A percentile compares a stretch with the other conserved stretches of the same genome.
These are phyloP conservation scores for Arge pagana DNA, from an alignment of 2,888 invertebrate genomes.

Conservation along the genomic window DNA sequence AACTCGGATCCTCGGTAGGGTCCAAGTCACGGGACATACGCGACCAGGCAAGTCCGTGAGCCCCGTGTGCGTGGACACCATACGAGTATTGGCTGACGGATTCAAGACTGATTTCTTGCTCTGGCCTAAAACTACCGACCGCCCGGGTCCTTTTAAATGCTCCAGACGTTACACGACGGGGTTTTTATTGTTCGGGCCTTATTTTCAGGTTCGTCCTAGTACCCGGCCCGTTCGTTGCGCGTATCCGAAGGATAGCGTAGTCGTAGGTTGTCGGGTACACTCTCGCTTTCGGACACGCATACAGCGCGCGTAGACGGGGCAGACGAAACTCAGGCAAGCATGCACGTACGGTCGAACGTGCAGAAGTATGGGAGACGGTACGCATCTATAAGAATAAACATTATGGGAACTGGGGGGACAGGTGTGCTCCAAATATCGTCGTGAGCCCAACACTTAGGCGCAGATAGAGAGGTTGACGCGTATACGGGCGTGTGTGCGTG, in stretches of 20 bases:
- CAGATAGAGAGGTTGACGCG: background rate
- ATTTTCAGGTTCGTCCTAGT: conserved; percentile 44
- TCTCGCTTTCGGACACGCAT: conserved; percentile 18
- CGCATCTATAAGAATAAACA: conserved; percentile 12
- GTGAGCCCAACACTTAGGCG: conserved; percentile 30
- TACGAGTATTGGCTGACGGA: background rate
- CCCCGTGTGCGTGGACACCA: background rate
- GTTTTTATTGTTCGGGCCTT: conserved; percentile 48
- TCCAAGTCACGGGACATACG: background rate
- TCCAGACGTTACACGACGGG: conserved; percentile 16
- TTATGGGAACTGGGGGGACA: conserved; percentile 36
- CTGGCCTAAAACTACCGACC: too few species aligned
- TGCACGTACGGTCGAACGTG: conserved; percentile 24
- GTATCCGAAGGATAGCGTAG: conserved; percentile 10
- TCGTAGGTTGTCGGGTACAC: conserved; percentile 23
- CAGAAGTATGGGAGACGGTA: conserved; percentile 24
- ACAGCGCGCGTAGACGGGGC: conserved; percentile 24
- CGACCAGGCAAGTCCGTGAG: background rate
- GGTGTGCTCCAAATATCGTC: conserved; percentile 51
- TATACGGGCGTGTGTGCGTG: too few species aligned
- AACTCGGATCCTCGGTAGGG: too few species aligned
- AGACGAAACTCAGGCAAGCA: conserved; percentile 17
- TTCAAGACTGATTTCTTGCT: conserved; percentile 2
- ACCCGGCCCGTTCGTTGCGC: conserved; percentile 10
- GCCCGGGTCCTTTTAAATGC: conserved; percentile 20